These are phyloP conservation scores for Aphidius gifuensis DNA, from an alignment of 1,140 invertebrate species.

Conservation along the genomic window DNA sequence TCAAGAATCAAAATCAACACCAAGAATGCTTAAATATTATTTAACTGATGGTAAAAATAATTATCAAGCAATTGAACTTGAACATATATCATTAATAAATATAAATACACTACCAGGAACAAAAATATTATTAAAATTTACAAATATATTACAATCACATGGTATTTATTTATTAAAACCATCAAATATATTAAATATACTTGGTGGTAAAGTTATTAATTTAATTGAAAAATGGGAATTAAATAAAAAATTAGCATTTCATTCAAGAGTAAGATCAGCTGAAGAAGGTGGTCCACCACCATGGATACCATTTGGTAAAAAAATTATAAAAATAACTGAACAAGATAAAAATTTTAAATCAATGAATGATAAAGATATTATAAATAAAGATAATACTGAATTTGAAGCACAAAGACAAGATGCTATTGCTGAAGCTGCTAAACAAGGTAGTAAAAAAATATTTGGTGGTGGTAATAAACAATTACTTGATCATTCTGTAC, in stretches of 20 bases:
- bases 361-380: slow-evolving; percentile 60
- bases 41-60: slow-evolving; percentile 80
- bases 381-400: slow-evolving; percentile 67
- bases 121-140: slow-evolving; percentile 50
- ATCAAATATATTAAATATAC: slow-evolving; percentile 61
- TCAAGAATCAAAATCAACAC: slow-evolving; percentile 77
- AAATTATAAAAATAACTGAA: slow-evolving; percentile 61
- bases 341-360: slow-evolving; percentile 72
- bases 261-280: slow-evolving; percentile 60
- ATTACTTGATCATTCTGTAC: slow-evolving; percentile 74
- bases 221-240: slow-evolving; percentile 89
- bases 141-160: slow-evolving; percentile 56
- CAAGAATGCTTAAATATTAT: slow-evolving; percentile 77
- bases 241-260: slow-evolving; percentile 72
- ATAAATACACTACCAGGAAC: slow-evolving; percentile 52
- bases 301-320: slow-evolving; percentile 88
- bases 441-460: slow-evolving; percentile 63
- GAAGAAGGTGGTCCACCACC: slow-evolving; percentile 77
- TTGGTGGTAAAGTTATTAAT: slow-evolving; percentile 78
- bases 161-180: slow-evolving; percentile 71
- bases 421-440: slow-evolving; percentile 81
- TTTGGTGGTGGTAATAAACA: slow-evolving; percentile 72
- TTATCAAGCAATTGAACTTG: slow-evolving; percentile 74
- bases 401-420: slow-evolving; percentile 82
- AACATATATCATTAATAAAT: slow-evolving; percentile 62